phyloP scores from a whole-genome alignment of 2,888 invertebrate species.

The Invenusta paracnida region DNA sequence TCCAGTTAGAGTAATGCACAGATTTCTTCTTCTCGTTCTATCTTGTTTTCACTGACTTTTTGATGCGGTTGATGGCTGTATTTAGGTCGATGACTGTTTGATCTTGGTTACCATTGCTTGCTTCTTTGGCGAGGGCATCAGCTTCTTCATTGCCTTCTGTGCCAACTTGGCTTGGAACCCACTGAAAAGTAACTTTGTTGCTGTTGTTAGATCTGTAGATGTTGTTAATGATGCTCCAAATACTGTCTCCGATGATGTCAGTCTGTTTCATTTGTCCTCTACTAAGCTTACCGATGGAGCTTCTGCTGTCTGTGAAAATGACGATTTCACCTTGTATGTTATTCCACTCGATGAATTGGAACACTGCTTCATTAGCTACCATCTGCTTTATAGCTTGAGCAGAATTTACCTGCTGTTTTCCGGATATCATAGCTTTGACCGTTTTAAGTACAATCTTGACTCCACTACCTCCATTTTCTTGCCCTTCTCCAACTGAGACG shows the following conservation, averaged over 20 bases:
- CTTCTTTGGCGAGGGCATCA: too few species aligned
- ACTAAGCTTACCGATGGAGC: neutral
- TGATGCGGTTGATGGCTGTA: too few species aligned
- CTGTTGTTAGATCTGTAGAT: neutral
- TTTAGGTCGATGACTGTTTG: too few species aligned
- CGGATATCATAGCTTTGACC: neutral
- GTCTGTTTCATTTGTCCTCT: neutral
- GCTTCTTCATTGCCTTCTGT: too few species aligned
- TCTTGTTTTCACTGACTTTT: too few species aligned
- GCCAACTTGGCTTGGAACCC: neutral
- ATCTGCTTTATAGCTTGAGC: neutral
- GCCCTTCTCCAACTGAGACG: neutral
- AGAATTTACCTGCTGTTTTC: constrained; percentile 24
- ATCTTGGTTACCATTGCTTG: too few species aligned
- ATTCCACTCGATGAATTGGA: neutral
- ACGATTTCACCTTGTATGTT: neutral
- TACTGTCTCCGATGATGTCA: neutral
- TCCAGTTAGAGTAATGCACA: too few species aligned
- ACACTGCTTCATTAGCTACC: constrained; percentile 8
- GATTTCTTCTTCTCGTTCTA: too few species aligned
- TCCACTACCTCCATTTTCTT: neutral
- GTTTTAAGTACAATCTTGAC: neutral
- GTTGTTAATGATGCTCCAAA: neutral
- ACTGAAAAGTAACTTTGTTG: neutral
- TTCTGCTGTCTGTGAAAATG: constrained; percentile 24